These are phyloP conservation scores for Peromyscus californicus DNA, from an alignment of 2,113 vertebrate species.

Conservation along the genomic window DNA sequence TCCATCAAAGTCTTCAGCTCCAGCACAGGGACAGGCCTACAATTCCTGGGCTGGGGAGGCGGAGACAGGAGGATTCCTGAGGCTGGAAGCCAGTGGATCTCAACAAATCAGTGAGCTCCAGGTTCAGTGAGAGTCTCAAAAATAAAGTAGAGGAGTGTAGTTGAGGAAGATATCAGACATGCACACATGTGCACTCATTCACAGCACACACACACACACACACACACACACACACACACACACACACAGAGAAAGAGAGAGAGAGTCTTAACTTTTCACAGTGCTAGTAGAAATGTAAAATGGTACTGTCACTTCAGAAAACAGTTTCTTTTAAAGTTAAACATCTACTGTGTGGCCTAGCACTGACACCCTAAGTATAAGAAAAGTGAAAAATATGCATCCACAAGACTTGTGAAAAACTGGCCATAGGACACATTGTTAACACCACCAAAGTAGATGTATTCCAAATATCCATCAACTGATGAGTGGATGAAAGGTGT, in stretches of 20 bases:
- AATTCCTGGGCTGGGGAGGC: not conserved
- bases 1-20: not conserved
- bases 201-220: not conserved
- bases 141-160: not conserved
- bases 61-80: not conserved
- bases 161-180: not conserved
- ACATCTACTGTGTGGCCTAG: not conserved
- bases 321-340: slow-evolving; percentile 35
- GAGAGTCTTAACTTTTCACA: not conserved
- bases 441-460: not conserved
- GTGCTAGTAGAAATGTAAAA: not conserved
- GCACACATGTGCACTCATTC: not conserved
- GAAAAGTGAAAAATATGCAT: not conserved
- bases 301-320: not conserved
- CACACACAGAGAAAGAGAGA: not conserved
- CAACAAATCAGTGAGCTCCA: not conserved
- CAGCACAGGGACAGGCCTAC: not conserved
- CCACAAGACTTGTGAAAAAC: not conserved
- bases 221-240: not conserved
- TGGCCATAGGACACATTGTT: not conserved
- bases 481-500: not conserved
- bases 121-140: not conserved
- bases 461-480: not conserved
- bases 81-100: not conserved
- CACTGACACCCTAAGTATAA: not conserved